Evolutionary conservation across 2,797 vertebrate species (phyloP).

Genomic region (Sebastiscus albofasciatus): DNA sequence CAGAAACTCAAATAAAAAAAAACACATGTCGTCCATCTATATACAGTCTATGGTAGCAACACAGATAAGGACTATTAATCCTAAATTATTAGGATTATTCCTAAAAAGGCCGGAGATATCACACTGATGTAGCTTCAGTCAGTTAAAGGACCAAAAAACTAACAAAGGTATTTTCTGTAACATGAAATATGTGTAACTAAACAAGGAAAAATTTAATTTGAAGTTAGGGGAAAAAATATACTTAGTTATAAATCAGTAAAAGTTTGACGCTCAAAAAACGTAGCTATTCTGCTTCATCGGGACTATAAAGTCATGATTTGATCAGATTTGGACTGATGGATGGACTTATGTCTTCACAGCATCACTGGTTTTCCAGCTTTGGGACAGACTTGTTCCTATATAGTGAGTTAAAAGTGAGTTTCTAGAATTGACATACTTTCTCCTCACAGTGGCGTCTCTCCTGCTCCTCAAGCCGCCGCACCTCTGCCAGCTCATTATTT

Average conservation of each 20-base stretch:
- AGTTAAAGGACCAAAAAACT: neutral
- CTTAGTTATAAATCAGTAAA: neutral
- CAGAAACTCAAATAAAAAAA: neutral
- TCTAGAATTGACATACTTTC: conserved; percentile 70
- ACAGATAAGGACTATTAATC: neutral
- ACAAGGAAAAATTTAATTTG: neutral
- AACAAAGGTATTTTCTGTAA: neutral
- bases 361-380: neutral
- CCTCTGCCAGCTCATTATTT: conserved; percentile 88
- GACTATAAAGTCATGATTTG: neutral
- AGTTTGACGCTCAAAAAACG: neutral
- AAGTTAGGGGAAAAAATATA: neutral
- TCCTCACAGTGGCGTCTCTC: conserved; percentile 89
- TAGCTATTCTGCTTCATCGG: neutral
- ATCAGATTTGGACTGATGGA: neutral
- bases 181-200: neutral
- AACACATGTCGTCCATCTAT: no score
- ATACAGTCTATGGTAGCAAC: neutral
- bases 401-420: neutral
- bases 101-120: neutral
- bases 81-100: neutral
- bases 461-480: conserved; percentile 90
- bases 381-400: neutral
- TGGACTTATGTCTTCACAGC: neutral
- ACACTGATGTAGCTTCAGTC: neutral